Evolutionary conservation across 92 coral and sea anemone species (phyloP).

Genomic region (Phenganax marumi): DNA sequence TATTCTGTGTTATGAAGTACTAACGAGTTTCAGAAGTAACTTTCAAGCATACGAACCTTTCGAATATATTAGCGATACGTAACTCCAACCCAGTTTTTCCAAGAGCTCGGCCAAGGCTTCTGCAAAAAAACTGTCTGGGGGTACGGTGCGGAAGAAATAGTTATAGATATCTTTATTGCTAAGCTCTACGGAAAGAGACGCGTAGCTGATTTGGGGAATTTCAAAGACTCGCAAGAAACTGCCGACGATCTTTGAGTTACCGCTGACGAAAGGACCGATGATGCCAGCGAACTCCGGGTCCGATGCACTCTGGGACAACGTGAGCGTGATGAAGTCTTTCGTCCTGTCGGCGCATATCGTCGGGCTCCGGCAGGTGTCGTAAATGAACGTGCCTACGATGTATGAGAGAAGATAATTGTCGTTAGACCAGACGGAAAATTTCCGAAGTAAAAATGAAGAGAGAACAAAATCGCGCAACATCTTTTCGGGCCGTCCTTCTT

Average conservation of each 20-base stretch:
- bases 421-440: too few relatives aligned
- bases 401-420: too few relatives aligned
- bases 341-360: slow-evolving; percentile 96
- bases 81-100: slow-evolving; percentile 71
- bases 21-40: too few relatives aligned
- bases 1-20: too few relatives aligned
- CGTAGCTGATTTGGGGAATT: slow-evolving; percentile 91
- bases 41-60: neutral
- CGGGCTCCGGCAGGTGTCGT: slow-evolving; percentile 95
- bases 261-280: slow-evolving; percentile 87
- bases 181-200: slow-evolving; percentile 75
- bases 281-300: slow-evolving; percentile 56
- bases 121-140: slow-evolving; percentile 90
- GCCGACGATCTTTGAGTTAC: slow-evolving; percentile 84
- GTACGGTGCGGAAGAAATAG: slow-evolving; percentile 89
- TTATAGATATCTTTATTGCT: slow-evolving; percentile 81
- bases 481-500: too few relatives aligned
- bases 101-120: slow-evolving; percentile 79
- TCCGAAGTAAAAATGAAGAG: too few relatives aligned
- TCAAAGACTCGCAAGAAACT: slow-evolving; percentile 86
- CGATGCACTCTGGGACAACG: slow-evolving; percentile 43
- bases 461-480: too few relatives aligned
- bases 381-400: slow-evolving; percentile 55
- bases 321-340: slow-evolving; percentile 73
- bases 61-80: slow-evolving; percentile 70